Conservation (phyloP, 2,113 vertebrate species). For the Tiliqua scincoides region DNA sequence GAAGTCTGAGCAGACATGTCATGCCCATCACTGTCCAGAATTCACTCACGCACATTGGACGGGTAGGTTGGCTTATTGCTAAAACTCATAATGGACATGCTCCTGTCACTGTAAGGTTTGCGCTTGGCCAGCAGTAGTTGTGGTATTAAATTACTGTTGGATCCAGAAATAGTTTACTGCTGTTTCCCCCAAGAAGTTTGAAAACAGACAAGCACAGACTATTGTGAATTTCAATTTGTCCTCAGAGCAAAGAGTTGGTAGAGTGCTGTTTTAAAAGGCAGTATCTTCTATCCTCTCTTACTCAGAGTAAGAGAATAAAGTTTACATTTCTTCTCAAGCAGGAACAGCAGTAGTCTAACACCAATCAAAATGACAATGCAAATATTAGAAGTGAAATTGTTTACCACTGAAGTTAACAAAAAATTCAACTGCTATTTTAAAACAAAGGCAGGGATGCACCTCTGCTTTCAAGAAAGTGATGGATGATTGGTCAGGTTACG, state of each 20-base stretch:
- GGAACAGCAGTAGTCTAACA: neutral
- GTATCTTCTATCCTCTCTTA: neutral
- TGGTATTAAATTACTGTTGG: neutral
- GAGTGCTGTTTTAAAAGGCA: conserved; percentile 2
- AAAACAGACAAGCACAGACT: neutral
- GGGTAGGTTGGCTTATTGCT: neutral
- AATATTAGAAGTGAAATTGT: neutral
- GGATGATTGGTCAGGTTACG: neutral
- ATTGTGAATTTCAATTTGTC: too few relatives aligned
- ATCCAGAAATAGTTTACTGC: conserved; percentile 3
- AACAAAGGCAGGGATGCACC: neutral
- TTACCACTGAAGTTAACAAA: neutral
- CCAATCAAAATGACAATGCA: neutral
- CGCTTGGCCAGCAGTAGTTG: neutral
- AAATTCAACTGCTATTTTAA: neutral
- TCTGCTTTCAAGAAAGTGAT: neutral
- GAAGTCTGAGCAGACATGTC: neutral
- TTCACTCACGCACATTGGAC: neutral
- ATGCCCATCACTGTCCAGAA: neutral
- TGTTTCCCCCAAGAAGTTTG: neutral
- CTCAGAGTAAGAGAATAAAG: neutral
- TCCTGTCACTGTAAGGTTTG: neutral
- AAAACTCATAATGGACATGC: neutral
- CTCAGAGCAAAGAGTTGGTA: neutral
- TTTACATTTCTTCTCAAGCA: conserved; percentile 2